Conservation (phyloP, 1,140 invertebrate genomes). For the Aethina tumida region DNA sequence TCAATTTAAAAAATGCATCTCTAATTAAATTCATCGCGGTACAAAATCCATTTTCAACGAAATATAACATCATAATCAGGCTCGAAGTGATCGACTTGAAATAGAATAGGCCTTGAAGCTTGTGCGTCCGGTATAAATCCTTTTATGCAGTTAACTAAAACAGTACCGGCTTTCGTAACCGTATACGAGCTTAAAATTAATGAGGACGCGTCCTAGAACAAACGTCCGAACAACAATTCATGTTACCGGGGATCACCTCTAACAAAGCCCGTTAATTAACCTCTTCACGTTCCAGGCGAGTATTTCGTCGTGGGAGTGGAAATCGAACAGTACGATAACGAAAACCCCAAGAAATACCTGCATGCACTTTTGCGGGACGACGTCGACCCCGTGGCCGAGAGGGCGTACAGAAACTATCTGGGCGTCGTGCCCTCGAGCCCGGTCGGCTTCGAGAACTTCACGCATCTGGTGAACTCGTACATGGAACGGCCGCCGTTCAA, state of each 20-base stretch:
- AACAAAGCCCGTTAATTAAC: not conserved
- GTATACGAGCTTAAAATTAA: too few relatives aligned
- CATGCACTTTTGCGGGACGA: constrained; percentile 58
- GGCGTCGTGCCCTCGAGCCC: constrained; percentile 63
- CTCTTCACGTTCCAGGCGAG: constrained; percentile 48
- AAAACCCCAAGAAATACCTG: constrained; percentile 65
- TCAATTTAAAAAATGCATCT: too few relatives aligned
- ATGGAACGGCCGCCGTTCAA: constrained; percentile 75
- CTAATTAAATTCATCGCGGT: too few relatives aligned
- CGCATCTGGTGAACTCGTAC: constrained; percentile 63
- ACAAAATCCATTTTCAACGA: too few relatives aligned
- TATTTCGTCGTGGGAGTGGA: constrained; percentile 88
- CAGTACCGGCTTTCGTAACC: too few relatives aligned
- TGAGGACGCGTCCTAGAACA: too few relatives aligned
- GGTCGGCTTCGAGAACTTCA: constrained; percentile 63
- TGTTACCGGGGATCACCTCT: not conserved
- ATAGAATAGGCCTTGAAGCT: too few relatives aligned
- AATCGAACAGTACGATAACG: constrained; percentile 72
- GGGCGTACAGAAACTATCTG: constrained; percentile 62
- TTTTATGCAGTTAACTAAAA: too few relatives aligned
- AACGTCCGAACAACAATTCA: too few relatives aligned
- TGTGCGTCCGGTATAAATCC: too few relatives aligned
- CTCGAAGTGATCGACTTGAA: too few relatives aligned
- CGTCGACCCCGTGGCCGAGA: constrained; percentile 39
- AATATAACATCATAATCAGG: too few relatives aligned